Base-by-base conservation (phyloP, 2,113 vertebrate species). In the Gopherus flavomarginatus region DNA sequence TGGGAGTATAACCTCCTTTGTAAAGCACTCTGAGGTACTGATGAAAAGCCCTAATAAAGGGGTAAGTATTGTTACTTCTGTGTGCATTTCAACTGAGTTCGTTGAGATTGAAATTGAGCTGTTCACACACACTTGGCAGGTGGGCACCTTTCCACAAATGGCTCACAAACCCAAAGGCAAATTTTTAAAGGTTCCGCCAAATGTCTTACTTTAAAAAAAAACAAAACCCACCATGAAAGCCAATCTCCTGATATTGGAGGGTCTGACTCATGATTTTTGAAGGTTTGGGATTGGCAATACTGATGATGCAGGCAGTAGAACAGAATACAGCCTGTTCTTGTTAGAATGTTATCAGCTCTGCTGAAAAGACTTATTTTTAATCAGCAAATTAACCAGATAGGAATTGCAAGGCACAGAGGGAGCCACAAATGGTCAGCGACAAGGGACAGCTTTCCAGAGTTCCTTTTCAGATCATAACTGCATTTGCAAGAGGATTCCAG, bases 341-440 rank as follows among this genome's bases (percentile, higher is more conserved):
- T 24, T 44, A 44, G 75, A 69, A 19, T 77, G 75, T 97, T 97
- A 97, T 95, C 96, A 96, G 94, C 96, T 97, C 95, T 65, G 94
- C 95, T 96, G 94, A 96, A 93, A 93, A 35, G 94, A 82, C 92
- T 96, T 13, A 86, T 29, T 77, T 77, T 77, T 77, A 69, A 77
- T 42, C 75, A 77, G 42, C 38, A 24, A 8, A 93, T 96, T 97
- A 97, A 97, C 92, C 83, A 89, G 95, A 97, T 96, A 95, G 42
- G 86, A 96, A 87, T 77, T 97, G 94, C 96, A 93, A 93, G 93
- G 93, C 96, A 97, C 84, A 59, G 94, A 97, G 95, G 94, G 96
- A 97, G 90, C 89, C 90, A 93, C 95, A 97, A 97, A 97, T 96
- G 96, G 97, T 90, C 96, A 96, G 93, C 57, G 91, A 91, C 96